phyloP scores from a whole-genome alignment of 2,797 vertebrate species.

The Mormyrops attenuatus region DNA sequence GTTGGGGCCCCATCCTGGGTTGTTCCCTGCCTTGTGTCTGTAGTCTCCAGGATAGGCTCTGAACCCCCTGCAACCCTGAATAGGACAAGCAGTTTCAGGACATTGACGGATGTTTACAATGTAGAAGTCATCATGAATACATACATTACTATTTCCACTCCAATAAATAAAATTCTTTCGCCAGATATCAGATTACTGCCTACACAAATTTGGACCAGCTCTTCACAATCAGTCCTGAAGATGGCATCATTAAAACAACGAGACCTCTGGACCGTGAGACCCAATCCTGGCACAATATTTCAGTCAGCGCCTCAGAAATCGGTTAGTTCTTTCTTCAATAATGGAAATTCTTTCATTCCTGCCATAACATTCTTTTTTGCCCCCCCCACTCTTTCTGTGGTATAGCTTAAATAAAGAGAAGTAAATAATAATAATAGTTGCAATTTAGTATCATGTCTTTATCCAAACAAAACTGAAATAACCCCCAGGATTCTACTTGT shows the following conservation, averaged over 20 bases:
- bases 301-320: slow-evolving; percentile 86
- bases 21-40: neutral
- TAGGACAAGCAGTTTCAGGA: neutral
- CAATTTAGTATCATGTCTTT: neutral
- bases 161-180: neutral
- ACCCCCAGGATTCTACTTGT: neutral
- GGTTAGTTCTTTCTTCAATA: slow-evolving; percentile 54
- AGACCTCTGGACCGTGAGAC: slow-evolving; percentile 87
- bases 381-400: neutral
- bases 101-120: neutral
- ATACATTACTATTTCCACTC: neutral
- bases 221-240: slow-evolving; percentile 81
- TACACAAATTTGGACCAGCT: slow-evolving; percentile 95
- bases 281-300: slow-evolving; percentile 91
- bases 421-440: neutral
- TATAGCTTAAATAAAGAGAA: neutral
- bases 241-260: slow-evolving; percentile 85
- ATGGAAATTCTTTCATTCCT: neutral
- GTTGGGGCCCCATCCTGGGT: neutral
- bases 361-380: neutral
- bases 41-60: neutral
- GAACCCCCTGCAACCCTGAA: neutral
- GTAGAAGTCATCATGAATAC: neutral
- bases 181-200: slow-evolving; percentile 88
- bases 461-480: neutral